Evolutionary conservation across 2,113 vertebrate genomes (phyloP), one percentile per base, ranked within the genome.

Genomic region (Barnardius zonarius): DNA sequence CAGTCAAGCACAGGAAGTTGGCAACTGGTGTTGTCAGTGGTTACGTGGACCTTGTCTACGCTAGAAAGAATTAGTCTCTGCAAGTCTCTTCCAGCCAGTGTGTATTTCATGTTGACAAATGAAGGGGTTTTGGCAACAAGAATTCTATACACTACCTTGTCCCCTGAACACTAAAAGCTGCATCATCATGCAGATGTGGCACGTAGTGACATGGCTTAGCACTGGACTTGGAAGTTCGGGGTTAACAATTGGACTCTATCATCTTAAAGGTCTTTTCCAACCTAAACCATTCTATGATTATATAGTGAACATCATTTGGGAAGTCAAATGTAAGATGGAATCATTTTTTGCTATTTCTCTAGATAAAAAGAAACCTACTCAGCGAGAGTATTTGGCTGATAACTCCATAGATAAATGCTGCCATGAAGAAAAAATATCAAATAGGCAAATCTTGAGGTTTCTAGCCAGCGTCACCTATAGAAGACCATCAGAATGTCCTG

Each of bases 251-350:
- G 33, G 55, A 59, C 55, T n/a, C 20, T 15, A 57, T 9, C 55
- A 59, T n/a, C 33, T 59, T 23, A n/a, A 59, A 59, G 33, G 55
- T 23, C 55, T 59, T 59, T 59, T n/a, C 33, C 20, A n/a, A n/a
- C 20, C 13, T 23, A 59, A 59, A n/a, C 33, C 33, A 59, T 59
- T 59, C 33, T n/a, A 59, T 23, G 55, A 59, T 59, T 14, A 20
- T 59, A 96, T 88, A 90, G 19, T 75, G 90, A 96, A 89, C 88
- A 96, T 96, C 85, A 95, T 81, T 94, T 4, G 35, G 80, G 88
- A 97, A 97, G 90, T 83, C 86, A 83, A 84, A 79, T 17, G 11
- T 85, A 92, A 96, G 70, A 80, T 96, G 79, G 83, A 97, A 96
- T 95, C n/a, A 67, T 83, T 89, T 68, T 46, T 69, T 86, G 52